Conservation (phyloP, 2,797 vertebrate genomes). For the Mormyrops attenuatus region DNA sequence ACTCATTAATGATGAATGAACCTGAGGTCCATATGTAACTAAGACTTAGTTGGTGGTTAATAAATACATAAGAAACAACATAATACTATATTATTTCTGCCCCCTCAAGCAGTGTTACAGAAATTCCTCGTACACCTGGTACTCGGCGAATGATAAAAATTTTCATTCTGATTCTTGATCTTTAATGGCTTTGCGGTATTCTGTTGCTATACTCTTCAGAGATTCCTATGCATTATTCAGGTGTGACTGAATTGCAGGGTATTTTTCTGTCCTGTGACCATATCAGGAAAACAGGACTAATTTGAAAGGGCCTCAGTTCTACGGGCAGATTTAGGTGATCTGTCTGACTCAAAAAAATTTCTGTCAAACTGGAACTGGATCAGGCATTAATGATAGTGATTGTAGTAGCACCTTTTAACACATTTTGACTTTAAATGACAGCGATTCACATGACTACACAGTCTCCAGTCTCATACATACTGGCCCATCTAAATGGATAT, state of each 20-base stretch:
- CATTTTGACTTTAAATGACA: not conserved
- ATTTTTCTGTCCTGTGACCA: not conserved
- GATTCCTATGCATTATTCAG: too few species aligned
- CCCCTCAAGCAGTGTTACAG: too few species aligned
- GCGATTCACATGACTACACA: not conserved
- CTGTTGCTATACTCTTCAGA: too few species aligned
- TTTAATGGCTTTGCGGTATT: too few species aligned
- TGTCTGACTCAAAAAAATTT: not conserved
- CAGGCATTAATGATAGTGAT: not conserved
- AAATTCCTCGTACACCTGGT: too few species aligned
- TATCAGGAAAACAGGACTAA: not conserved
- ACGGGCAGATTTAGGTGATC: not conserved
- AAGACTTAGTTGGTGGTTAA: too few species aligned
- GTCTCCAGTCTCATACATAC: not conserved
- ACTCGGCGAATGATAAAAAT: too few species aligned
- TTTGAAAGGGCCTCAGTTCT: not conserved
- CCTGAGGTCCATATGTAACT: too few species aligned
- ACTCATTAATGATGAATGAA: too few species aligned
- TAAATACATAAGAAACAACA: too few species aligned
- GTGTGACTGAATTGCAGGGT: not conserved
- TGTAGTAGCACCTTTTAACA: not conserved
- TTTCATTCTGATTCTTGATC: too few species aligned
- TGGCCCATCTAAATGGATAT: not conserved
- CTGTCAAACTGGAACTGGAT: not conserved
- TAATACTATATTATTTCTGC: too few species aligned